phyloP scores from a whole-genome alignment of 2,113 vertebrate genomes.

The Cyprinodon tularosa region DNA sequence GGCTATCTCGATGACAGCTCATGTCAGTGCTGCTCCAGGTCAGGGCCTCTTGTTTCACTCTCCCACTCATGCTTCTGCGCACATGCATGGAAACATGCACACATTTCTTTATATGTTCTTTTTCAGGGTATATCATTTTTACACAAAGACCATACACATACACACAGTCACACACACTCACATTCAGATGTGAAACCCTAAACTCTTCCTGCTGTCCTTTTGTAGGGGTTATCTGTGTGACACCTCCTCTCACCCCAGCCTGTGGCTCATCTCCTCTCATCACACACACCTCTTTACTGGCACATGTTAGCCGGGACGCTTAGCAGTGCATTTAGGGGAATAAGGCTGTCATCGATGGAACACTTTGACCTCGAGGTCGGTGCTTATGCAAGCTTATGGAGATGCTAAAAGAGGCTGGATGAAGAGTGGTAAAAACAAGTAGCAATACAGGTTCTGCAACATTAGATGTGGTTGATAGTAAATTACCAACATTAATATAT shows the following conservation, averaged over 20 bases:
- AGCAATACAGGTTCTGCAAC: conserved; percentile 23
- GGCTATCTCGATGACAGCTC: conserved; percentile 67
- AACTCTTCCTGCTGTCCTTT: conserved; percentile 71
- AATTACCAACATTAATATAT: background rate
- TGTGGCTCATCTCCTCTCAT: conserved; percentile 72
- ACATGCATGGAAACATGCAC: conserved; percentile 34
- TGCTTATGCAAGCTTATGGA: conserved; percentile 10
- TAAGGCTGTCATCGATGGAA: conserved; percentile 68
- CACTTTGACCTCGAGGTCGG: conserved; percentile 62
- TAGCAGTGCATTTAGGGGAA: conserved; percentile 45
- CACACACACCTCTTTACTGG: conserved; percentile 65
- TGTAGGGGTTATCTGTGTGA: conserved; percentile 78
- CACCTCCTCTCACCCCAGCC: conserved; percentile 69
- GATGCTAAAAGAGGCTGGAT: conserved; percentile 20
- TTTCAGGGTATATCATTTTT: conserved; percentile 68
- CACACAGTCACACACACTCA: conserved; percentile 15
- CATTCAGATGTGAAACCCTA: conserved; percentile 72
- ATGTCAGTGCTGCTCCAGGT: conserved; percentile 76
- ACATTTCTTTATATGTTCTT: conserved; percentile 42
- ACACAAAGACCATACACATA: conserved; percentile 23
- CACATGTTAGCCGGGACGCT: conserved; percentile 63
- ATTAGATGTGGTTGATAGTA: conserved; percentile 41
- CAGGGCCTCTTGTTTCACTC: conserved; percentile 78
- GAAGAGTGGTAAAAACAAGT: conserved; percentile 25
- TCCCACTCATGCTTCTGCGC: conserved; percentile 58